Evolutionary conservation across 2,888 invertebrate genomes (phyloP).

Genomic region (Cataglyphis rosenhaueri): DNA sequence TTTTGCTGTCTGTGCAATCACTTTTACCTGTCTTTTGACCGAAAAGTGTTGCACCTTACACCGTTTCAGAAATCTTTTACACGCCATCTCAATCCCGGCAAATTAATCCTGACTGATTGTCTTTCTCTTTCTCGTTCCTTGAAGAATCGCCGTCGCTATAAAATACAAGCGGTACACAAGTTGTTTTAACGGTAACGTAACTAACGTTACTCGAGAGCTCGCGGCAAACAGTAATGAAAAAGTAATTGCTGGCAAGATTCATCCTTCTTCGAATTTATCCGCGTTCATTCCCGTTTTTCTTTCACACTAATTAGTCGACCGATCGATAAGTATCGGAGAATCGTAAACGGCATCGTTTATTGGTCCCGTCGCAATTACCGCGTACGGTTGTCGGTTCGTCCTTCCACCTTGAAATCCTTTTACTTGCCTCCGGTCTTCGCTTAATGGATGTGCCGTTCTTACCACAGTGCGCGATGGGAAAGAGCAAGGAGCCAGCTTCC

Average conservation of each 20-base stretch:
- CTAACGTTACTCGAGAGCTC: constrained; percentile 16
- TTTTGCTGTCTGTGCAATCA: constrained; percentile 70
- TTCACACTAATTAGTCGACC: constrained; percentile 55
- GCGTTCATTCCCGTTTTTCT: constrained; percentile 16
- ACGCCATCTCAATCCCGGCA: neutral
- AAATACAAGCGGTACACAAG: constrained; percentile 23
- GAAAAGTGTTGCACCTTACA: neutral
- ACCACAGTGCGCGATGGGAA: constrained; percentile 8
- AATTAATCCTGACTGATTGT: constrained; percentile 36
- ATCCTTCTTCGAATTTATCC: constrained; percentile 28
- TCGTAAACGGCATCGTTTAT: constrained; percentile 54
- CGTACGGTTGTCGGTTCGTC: constrained; percentile 51
- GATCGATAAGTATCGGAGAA: constrained; percentile 43
- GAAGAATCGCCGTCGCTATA: constrained; percentile 15
- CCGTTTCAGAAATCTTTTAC: constrained; percentile 19
- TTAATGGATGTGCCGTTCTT: constrained; percentile 66
- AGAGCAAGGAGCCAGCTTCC: neutral
- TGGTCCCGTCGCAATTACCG: constrained; percentile 57
- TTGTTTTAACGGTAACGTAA: constrained; percentile 13
- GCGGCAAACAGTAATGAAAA: constrained; percentile 35
- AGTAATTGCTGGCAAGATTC: constrained; percentile 50
- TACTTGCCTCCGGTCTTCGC: constrained; percentile 43
- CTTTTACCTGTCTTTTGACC: constrained; percentile 50
- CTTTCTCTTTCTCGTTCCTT: neutral
- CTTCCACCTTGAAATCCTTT: constrained; percentile 63